phyloP scores from a whole-genome alignment of 2,888 invertebrate species.

The Ichneumoninae sp. region DNA sequence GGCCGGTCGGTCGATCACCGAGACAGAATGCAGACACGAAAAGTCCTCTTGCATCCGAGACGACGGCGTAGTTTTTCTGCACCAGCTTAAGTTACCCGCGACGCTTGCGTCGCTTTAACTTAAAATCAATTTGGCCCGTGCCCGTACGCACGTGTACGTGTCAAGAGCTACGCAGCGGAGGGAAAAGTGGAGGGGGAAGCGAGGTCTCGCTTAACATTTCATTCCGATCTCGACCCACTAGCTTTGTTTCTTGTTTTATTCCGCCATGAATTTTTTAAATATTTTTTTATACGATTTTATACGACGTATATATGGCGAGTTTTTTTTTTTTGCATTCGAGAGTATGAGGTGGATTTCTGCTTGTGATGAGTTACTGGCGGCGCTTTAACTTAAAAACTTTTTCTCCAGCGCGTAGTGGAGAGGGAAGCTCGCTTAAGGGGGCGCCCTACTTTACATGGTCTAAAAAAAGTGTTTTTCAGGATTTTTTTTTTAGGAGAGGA shows the following conservation, averaged over 20 bases:
- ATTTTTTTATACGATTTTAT: not conserved
- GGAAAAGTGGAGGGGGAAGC: not conserved
- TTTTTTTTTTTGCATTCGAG: not conserved
- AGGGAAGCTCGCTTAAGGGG: too few species aligned
- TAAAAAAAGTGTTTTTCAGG: too few species aligned
- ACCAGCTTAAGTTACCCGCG: not conserved
- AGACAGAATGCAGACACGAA: not conserved
- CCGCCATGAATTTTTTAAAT: not conserved
- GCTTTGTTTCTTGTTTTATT: not conserved
- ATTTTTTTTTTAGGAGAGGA: too few species aligned
- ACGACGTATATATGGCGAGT: too few species aligned
- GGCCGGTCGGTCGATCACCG: conserved; percentile 12
- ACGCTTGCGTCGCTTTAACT: not conserved
- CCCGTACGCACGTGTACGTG: not conserved
- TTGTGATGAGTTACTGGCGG: too few species aligned
- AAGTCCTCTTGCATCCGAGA: not conserved
- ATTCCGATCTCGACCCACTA: not conserved
- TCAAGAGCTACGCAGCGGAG: not conserved
- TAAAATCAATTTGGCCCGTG: not conserved
- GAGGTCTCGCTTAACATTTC: not conserved
- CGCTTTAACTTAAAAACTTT: too few species aligned
- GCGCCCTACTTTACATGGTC: too few species aligned
- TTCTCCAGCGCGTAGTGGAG: too few species aligned
- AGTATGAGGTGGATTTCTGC: too few species aligned
- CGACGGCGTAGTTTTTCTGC: not conserved